phyloP scores from a whole-genome alignment of 2,113 vertebrate species.

The Dryoscopus gambensis region DNA sequence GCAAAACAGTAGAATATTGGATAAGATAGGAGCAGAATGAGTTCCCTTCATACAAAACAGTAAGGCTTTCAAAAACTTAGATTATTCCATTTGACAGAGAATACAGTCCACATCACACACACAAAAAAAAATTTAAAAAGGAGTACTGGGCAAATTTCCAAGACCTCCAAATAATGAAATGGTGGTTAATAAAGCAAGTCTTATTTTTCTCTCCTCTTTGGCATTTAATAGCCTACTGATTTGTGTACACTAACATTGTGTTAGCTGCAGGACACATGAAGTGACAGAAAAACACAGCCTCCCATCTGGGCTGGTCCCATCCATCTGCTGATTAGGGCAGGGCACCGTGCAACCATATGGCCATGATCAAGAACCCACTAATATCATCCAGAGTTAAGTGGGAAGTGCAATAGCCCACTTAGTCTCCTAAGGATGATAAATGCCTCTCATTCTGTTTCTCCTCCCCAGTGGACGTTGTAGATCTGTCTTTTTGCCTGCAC shows the following conservation, averaged over 20 bases:
- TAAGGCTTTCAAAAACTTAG: not conserved
- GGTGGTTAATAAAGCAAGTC: not conserved
- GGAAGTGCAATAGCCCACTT: not conserved
- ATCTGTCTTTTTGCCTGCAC: not conserved
- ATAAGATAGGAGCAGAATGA: not conserved
- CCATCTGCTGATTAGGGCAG: not conserved
- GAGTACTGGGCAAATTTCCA: not conserved
- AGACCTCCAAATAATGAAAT: not conserved
- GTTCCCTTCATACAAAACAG: not conserved
- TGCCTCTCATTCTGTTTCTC: not conserved
- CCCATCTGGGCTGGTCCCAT: not conserved
- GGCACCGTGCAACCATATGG: conserved; percentile 6
- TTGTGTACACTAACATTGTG: not conserved
- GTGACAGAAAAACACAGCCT: not conserved
- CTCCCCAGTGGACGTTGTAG: not conserved
- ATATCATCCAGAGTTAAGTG: not conserved
- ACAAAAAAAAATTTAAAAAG: not conserved
- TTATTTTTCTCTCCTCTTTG: not conserved
- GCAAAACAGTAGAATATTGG: not conserved
- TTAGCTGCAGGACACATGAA: not conserved
- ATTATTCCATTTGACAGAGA: not conserved
- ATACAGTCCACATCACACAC: not conserved
- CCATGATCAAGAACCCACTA: not conserved
- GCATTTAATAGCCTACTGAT: not conserved
- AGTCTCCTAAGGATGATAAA: conserved; percentile 15